A percentile compares a stretch with the other conserved stretches of the same genome.
phyloP scores from a whole-genome alignment of 37 sponge, comb jelly and placozoan genomes.

The Chondrosia reniformis region DNA sequence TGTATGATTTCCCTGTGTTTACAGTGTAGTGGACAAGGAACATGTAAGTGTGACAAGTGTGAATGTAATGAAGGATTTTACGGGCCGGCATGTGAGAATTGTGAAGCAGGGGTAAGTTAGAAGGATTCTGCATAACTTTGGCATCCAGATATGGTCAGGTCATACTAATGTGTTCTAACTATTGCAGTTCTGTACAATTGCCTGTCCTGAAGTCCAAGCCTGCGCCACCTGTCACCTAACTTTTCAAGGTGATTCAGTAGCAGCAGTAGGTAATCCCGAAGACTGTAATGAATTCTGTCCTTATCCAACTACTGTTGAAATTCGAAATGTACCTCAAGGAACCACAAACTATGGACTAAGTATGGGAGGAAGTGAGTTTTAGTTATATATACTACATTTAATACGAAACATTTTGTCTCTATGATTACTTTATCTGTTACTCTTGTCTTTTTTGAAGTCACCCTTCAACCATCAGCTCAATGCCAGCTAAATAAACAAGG shows the following conservation, averaged over 20 bases:
- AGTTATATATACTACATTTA: too few relatives aligned
- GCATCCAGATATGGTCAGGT: not conserved
- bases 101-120: not conserved
- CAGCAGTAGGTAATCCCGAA: not conserved
- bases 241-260: not conserved
- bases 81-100: not conserved
- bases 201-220: not conserved
- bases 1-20: not conserved
- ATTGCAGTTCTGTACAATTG: not conserved
- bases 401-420: too few relatives aligned
- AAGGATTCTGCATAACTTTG: not conserved
- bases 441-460: too few relatives aligned
- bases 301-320: too few relatives aligned
- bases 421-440: too few relatives aligned
- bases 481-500: too few relatives aligned
- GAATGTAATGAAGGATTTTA: not conserved
- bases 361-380: too few relatives aligned
- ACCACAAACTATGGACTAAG: too few relatives aligned
- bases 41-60: constrained; percentile 5
- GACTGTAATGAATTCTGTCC: too few relatives aligned
- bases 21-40: constrained; percentile 9
- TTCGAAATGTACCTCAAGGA: too few relatives aligned
- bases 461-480: too few relatives aligned
- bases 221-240: not conserved
- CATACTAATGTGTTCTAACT: not conserved